phyloP scores from a whole-genome alignment of 2,797 vertebrate species.

The Parauchenoglanis punctatus region DNA sequence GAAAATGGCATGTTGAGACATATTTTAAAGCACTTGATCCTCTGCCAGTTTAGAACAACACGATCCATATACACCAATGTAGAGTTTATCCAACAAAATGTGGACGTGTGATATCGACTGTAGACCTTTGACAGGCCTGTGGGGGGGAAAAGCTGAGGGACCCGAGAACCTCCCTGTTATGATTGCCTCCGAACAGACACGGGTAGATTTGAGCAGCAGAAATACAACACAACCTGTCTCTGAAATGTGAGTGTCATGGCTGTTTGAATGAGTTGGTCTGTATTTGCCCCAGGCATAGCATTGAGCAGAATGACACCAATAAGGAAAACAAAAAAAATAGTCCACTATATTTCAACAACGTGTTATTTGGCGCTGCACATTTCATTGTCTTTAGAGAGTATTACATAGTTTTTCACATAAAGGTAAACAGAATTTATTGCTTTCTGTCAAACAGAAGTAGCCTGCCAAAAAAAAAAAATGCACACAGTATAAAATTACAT shows the following conservation, averaged over 20 bases:
- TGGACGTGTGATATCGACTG: constrained; percentile 30
- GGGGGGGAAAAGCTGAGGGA: constrained; percentile 33
- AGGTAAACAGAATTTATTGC: not conserved
- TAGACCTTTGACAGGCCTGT: constrained; percentile 31
- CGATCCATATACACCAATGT: constrained; percentile 2
- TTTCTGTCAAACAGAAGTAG: not conserved
- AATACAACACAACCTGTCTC: constrained; percentile 29
- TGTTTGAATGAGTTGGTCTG: constrained; percentile 12
- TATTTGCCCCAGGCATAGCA: not conserved
- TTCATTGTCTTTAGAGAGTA: not conserved
- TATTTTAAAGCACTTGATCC: not conserved
- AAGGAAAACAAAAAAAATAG: not conserved
- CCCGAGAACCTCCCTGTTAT: constrained; percentile 38
- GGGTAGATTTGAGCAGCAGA: constrained; percentile 21
- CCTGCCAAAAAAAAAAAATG: not conserved
- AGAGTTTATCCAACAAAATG: constrained; percentile 25
- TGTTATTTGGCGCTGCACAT: not conserved
- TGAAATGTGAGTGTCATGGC: constrained; percentile 5
- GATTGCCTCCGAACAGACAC: constrained; percentile 37
- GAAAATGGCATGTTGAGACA: not conserved
- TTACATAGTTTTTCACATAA: not conserved
- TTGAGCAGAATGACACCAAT: not conserved
- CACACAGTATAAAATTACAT: not conserved
- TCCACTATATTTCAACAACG: not conserved
- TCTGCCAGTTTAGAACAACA: not conserved